Evolutionary conservation across 1,140 invertebrate genomes (phyloP).

Genomic region (Subanguina moxae): DNA sequence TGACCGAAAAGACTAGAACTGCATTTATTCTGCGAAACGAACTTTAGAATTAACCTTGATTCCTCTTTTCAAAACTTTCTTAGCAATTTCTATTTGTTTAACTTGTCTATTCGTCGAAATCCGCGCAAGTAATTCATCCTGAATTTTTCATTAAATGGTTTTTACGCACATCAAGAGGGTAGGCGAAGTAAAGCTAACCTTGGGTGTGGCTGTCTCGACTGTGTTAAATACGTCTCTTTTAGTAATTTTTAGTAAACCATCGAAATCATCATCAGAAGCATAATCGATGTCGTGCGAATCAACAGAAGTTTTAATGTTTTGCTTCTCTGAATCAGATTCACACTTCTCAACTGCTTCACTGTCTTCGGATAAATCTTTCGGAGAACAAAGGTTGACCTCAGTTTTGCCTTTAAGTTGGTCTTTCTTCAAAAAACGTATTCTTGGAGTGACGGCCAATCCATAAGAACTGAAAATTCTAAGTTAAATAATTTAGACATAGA

Average conservation of each 20-base stretch:
- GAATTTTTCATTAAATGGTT: background rate
- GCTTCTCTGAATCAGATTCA: background rate
- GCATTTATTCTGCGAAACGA: slow-evolving; percentile 43
- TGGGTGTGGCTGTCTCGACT: slow-evolving; percentile 3
- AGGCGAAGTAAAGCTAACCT: slow-evolving; percentile 5
- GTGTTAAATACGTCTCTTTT: slow-evolving; percentile 46
- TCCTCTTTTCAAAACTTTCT: slow-evolving; percentile 42
- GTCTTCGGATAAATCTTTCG: background rate
- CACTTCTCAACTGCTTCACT: background rate
- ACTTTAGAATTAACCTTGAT: slow-evolving; percentile 39
- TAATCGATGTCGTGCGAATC: background rate
- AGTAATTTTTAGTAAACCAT: slow-evolving; percentile 41
- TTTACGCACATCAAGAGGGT: too few relatives aligned
- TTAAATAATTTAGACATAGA: background rate
- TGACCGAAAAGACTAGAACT: too few relatives aligned
- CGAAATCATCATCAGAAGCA: slow-evolving; percentile 24
- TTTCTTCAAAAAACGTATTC: slow-evolving; percentile 51
- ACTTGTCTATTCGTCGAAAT: slow-evolving; percentile 36
- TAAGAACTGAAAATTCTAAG: slow-evolving; percentile 45
- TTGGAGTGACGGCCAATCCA: slow-evolving; percentile 50
- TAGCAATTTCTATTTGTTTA: slow-evolving; percentile 42
- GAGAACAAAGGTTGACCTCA: background rate
- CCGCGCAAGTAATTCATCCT: slow-evolving; percentile 31
- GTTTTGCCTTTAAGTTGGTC: slow-evolving; percentile 15
- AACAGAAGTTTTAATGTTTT: background rate